Evolutionary conservation across 1,140 invertebrate genomes (phyloP).

Genomic region (Ylistrum balloti): DNA sequence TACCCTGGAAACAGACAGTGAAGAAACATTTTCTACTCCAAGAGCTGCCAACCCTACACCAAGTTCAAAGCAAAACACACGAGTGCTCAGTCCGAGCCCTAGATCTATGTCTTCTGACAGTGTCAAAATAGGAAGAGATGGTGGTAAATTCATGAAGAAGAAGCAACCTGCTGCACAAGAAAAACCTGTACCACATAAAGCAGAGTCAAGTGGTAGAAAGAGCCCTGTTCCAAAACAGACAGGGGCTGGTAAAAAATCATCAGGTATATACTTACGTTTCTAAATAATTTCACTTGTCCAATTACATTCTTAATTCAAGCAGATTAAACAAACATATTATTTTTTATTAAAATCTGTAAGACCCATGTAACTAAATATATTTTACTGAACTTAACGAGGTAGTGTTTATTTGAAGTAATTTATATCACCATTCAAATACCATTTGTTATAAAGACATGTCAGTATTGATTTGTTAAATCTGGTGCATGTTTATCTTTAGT

Average conservation of each 20-base stretch:
- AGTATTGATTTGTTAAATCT: too few relatives aligned
- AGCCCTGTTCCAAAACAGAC: neutral
- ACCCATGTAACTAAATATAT: too few relatives aligned
- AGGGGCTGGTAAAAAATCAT: neutral
- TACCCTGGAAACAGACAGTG: conserved; percentile 67
- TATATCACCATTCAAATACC: too few relatives aligned
- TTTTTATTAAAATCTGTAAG: too few relatives aligned
- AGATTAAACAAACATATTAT: too few relatives aligned
- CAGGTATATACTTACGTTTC: neutral
- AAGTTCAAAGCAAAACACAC: neutral
- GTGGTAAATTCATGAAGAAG: conserved; percentile 73
- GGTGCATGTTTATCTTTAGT: too few relatives aligned
- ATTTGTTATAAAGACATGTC: too few relatives aligned
- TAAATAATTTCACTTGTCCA: too few relatives aligned
- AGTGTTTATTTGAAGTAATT: too few relatives aligned
- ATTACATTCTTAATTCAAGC: too few relatives aligned
- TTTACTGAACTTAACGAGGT: too few relatives aligned
- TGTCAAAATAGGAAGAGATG: conserved; percentile 68
- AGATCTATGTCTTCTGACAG: conserved; percentile 61
- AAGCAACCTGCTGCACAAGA: conserved; percentile 49
- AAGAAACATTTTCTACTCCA: conserved; percentile 61
- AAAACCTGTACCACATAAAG: conserved; percentile 4
- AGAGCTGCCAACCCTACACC: conserved; percentile 7
- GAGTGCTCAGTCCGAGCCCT: conserved; percentile 44
- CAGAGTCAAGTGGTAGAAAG: conserved; percentile 22